Percentiles rank a stretch among this genome's conserved stretches.
These are phyloP conservation scores for Dione juno DNA, from an alignment of 2,888 invertebrate genomes.

Conservation along the genomic window DNA sequence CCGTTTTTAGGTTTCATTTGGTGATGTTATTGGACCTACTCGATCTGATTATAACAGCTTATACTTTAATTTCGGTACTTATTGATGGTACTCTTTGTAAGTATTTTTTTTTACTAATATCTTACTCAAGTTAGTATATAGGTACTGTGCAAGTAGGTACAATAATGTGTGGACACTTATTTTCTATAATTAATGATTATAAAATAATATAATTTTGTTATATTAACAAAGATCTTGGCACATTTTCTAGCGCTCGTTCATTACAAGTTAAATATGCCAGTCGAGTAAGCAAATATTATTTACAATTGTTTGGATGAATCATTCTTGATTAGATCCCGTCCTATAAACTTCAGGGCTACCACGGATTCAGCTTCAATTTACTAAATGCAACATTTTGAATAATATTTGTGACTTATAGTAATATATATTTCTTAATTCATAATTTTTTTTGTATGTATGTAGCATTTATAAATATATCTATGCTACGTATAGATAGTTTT, in stretches of 20 bases:
- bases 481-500: too few relatives aligned
- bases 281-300: conserved; percentile 46
- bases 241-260: conserved; percentile 2
- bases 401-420: not conserved
- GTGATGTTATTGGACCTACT: conserved; percentile 7
- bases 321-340: conserved; percentile 44
- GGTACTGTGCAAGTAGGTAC: too few relatives aligned
- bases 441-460: not conserved
- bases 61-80: too few relatives aligned
- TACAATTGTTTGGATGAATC: conserved; percentile 50
- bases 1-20: conserved; percentile 18
- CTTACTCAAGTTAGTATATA: too few relatives aligned
- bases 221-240: not conserved
- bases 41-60: not conserved
- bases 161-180: too few relatives aligned
- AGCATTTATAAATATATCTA: too few relatives aligned
- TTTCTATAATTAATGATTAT: not conserved
- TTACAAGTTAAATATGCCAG: conserved; percentile 34
- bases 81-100: too few relatives aligned
- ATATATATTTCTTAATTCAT: not conserved
- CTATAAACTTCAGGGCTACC: conserved; percentile 15
- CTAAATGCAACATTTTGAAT: not conserved
- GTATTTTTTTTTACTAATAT: too few relatives aligned
- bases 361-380: not conserved
- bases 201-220: not conserved